Conservation (phyloP, 2,113 vertebrate genomes). For the Addax nasomaculatus region DNA sequence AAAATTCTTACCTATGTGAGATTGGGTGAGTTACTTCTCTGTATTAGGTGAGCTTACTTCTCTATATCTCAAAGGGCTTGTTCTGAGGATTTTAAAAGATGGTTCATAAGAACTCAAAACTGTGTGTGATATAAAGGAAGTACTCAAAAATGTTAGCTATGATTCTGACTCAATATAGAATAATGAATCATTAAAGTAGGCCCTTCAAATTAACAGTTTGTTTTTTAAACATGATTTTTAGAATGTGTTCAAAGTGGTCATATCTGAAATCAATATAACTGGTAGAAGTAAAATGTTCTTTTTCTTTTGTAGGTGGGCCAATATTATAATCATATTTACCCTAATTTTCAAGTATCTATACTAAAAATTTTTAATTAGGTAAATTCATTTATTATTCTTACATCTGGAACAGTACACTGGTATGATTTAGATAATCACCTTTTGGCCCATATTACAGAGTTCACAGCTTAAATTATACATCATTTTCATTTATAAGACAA, state of each 20-base stretch:
- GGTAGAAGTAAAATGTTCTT: slow-evolving; percentile 3
- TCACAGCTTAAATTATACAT: background rate
- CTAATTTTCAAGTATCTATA: background rate
- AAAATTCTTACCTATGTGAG: background rate
- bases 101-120: background rate
- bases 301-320: background rate
- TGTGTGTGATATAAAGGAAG: background rate
- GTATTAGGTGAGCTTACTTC: background rate
- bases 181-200: background rate
- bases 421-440: background rate
- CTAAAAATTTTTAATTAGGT: slow-evolving; percentile 1
- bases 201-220: background rate
- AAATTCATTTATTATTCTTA: slow-evolving; percentile 8
- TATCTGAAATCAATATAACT: background rate
- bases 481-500: slow-evolving; percentile 1
- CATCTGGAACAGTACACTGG: background rate
- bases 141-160: background rate
- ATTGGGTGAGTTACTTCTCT: background rate
- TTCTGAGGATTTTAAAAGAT: background rate
- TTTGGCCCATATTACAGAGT: background rate
- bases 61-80: background rate
- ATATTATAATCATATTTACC: background rate
- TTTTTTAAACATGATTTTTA: slow-evolving; percentile 17
- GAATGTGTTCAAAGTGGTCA: background rate
- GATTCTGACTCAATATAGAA: background rate